Percentiles rank a stretch among this genome's conserved stretches.
These are phyloP conservation scores for Falco rusticolus DNA, from an alignment of 2,797 vertebrate species.

Conservation along the genomic window DNA sequence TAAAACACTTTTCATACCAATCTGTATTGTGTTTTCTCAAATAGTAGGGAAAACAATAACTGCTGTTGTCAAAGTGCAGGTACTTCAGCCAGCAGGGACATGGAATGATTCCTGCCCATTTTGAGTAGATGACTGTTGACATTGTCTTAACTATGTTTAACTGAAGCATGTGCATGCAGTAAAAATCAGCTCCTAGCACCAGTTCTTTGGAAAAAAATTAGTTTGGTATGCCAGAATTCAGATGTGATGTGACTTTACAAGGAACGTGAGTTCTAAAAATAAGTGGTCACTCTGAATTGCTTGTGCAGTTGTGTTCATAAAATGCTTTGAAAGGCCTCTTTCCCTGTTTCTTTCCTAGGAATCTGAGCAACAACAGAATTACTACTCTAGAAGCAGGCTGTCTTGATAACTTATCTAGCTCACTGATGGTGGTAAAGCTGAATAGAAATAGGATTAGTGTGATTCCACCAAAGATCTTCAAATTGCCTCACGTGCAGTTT, in stretches of 20 bases:
- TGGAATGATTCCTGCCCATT: neutral
- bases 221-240: neutral
- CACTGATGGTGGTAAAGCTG: conserved; percentile 91
- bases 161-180: neutral
- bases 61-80: neutral
- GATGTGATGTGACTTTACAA: neutral
- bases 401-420: conserved; percentile 94
- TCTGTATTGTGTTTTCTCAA: neutral
- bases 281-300: neutral
- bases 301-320: neutral
- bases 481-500: conserved; percentile 89
- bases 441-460: conserved; percentile 91
- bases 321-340: conserved; percentile 2
- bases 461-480: conserved; percentile 93
- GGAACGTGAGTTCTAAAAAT: neutral
- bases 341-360: conserved; percentile 77
- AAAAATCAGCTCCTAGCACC: neutral
- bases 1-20: neutral
- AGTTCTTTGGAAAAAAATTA: neutral
- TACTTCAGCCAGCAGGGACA: neutral
- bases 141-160: neutral
- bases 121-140: neutral
- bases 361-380: conserved; percentile 98
- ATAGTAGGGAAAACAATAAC: neutral
- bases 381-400: conserved; percentile 89